A percentile compares a stretch with the other conserved stretches of the same genome.
These are phyloP conservation scores for Alentia gelatinosa DNA, from an alignment of 2,888 invertebrate species.

Conservation along the genomic window DNA sequence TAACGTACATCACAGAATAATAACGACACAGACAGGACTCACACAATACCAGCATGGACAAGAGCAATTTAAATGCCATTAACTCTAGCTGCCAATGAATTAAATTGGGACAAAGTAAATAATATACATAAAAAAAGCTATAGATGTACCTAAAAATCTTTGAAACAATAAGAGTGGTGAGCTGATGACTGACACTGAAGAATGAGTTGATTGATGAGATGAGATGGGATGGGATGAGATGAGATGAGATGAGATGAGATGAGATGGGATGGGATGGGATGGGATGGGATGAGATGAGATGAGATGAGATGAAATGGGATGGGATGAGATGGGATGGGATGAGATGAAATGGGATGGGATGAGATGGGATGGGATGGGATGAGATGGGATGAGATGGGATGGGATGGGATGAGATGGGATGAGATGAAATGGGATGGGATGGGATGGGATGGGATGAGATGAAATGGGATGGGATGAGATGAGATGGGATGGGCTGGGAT, in stretches of 20 bases:
- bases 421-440: neutral
- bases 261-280: neutral
- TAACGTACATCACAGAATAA: too few relatives aligned
- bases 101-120: too few relatives aligned
- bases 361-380: neutral
- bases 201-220: too few relatives aligned
- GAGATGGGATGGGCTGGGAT: neutral
- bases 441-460: neutral
- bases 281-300: neutral
- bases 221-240: neutral
- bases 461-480: neutral
- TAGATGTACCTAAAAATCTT: too few relatives aligned
- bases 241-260: neutral
- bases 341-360: neutral
- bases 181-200: too few relatives aligned
- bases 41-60: too few relatives aligned
- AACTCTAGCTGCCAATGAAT: too few relatives aligned
- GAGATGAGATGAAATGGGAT: neutral
- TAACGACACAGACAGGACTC: too few relatives aligned
- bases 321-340: neutral
- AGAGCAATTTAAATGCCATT: too few relatives aligned
- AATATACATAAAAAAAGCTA: too few relatives aligned
- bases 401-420: neutral
- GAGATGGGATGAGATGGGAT: neutral
- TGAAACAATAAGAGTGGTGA: too few relatives aligned